phyloP scores from a whole-genome alignment of 2,113 vertebrate genomes.

The Gobius niger region DNA sequence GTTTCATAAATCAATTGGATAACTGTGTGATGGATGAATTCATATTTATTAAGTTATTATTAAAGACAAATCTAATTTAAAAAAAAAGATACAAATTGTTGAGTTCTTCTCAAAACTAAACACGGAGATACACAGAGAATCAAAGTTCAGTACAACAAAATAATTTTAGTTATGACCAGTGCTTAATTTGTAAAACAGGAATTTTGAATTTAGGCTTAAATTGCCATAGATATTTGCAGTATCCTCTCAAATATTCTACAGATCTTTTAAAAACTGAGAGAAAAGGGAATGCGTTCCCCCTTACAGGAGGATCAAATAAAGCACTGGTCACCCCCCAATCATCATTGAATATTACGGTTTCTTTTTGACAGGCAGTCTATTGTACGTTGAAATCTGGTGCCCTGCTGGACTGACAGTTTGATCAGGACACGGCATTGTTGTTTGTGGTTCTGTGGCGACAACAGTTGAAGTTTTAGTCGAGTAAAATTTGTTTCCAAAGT shows the following conservation, averaged over 20 bases:
- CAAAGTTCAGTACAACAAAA: background rate
- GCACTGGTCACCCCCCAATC: too few relatives aligned
- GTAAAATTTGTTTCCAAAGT: constrained; percentile 80
- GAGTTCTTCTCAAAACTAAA: background rate
- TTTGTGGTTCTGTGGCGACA: constrained; percentile 78
- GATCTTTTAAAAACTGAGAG: too few relatives aligned
- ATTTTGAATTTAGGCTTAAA: too few relatives aligned
- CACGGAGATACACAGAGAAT: background rate
- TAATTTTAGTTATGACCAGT: background rate
- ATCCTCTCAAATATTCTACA: background rate
- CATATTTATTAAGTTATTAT: background rate
- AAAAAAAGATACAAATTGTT: background rate
- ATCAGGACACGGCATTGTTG: constrained; percentile 39
- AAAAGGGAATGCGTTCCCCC: too few relatives aligned
- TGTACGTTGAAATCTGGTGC: constrained; percentile 64
- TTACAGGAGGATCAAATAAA: background rate
- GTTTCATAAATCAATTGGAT: background rate
- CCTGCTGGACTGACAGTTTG: constrained; percentile 59
- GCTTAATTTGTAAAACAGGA: too few relatives aligned
- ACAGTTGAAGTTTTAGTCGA: constrained; percentile 78
- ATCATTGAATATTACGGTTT: constrained; percentile 31
- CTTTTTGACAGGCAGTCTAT: constrained; percentile 63
- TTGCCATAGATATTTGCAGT: too few relatives aligned
- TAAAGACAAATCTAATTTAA: background rate
- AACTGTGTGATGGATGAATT: background rate